Evolutionary conservation across 2,888 invertebrate genomes (phyloP), one percentile per base, ranked within the genome.

Genomic region (Helleia helle): DNA sequence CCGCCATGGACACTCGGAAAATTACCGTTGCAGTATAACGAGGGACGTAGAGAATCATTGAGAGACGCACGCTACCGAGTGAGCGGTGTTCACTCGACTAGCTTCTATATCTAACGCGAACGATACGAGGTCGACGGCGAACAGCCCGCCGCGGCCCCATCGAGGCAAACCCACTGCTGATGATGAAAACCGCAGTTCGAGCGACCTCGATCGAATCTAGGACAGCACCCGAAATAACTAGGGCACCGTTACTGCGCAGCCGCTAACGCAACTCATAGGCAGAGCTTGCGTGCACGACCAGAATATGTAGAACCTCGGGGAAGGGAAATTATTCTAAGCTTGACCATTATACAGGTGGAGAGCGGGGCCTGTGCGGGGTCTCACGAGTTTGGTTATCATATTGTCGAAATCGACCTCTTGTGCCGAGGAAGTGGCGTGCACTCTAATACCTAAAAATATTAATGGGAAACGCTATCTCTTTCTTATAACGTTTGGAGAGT

Each of bases 191-290:
- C n/a, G n/a, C 70, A 68, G 67, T 71, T 64, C 62, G 51, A 57
- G 53, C 56, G 79, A 67, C 81, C 77, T 79, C 76, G 79, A 71
- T 72, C 48, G 55, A 55, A 80, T 74, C 71, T 81, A 79, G 81
- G 75, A 71, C 81, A 66, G 65, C 65, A 76, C 72, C 83, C 77
- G 60, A 81, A 81, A 81, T 80, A 80, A 80, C 81, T 79, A 73
- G 79, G 79, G 62, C 81, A 74, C 69, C 65, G 73, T 77, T 72
- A 76, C 70, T 71, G 76, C 79, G 74, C 76, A 73, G 70, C 52
- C 68, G 71, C 71, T 69, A 71, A 64, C 71, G 68, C 69, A 70
- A 71, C 61, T 65, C n/a, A n/a, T n/a, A 65, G 57, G 52, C 43
- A 39, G n/a, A n/a, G n/a, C n/a, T n/a, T n/a, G n/a, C n/a, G n/a